A percentile compares a stretch with the other conserved stretches of the same genome.
phyloP scores from a whole-genome alignment of 2,888 invertebrate species.

The Cantharis nigra region DNA sequence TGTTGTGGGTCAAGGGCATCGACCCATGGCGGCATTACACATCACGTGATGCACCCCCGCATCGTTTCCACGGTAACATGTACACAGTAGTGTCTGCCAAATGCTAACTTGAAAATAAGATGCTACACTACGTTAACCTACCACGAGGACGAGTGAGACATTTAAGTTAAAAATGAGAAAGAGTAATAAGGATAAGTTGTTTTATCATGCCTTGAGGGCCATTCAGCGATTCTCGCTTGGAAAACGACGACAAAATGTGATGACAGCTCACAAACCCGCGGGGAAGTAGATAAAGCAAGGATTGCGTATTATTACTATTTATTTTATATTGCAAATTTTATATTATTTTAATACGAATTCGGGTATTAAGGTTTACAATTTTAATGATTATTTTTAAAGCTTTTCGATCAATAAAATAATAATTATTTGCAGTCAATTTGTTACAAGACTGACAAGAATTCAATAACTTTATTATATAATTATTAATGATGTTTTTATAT shows the following conservation, averaged over 20 bases:
- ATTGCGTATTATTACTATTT: slow-evolving; percentile 30
- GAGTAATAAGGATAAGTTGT: slow-evolving; percentile 34
- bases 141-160: slow-evolving; percentile 29
- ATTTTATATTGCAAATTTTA: slow-evolving; percentile 2
- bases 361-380: not conserved
- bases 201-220: slow-evolving; percentile 32
- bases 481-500: not conserved
- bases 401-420: not conserved
- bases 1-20: slow-evolving; percentile 37
- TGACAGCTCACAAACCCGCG: slow-evolving; percentile 29
- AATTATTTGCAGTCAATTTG: not conserved
- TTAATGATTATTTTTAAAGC: not conserved
- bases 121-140: slow-evolving; percentile 13
- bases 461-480: not conserved
- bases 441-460: not conserved
- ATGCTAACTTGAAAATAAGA: slow-evolving; percentile 32
- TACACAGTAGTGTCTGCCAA: slow-evolving; percentile 31
- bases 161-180: slow-evolving; percentile 25
- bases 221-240: slow-evolving; percentile 32
- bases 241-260: slow-evolving; percentile 30
- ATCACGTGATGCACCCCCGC: slow-evolving; percentile 27
- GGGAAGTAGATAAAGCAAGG: slow-evolving; percentile 27
- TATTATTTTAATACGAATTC: not conserved
- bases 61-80: slow-evolving; percentile 34
- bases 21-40: slow-evolving; percentile 33